Conservation (phyloP, 2,888 invertebrate species). For the Erebia palarica region DNA sequence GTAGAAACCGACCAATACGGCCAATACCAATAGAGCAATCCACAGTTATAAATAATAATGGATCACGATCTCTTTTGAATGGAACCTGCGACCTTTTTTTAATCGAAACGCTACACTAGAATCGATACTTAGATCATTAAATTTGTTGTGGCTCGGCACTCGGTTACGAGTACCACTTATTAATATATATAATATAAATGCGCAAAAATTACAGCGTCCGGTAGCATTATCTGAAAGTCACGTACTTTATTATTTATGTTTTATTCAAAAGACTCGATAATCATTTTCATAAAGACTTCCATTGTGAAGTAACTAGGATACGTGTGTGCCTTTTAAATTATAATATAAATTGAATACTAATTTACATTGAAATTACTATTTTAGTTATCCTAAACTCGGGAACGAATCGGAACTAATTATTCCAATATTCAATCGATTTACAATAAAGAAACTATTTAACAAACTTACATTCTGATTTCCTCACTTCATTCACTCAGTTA, state of each 20-base stretch:
- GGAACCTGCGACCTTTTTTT: too few relatives aligned
- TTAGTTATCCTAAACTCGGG: constrained; percentile 15
- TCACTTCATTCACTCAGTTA: background rate
- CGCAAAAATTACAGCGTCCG: constrained; percentile 20
- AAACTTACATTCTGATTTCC: too few relatives aligned
- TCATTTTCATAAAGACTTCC: constrained; percentile 1
- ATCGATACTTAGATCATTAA: background rate
- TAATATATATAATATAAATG: too few relatives aligned
- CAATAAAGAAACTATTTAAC: constrained; percentile 37
- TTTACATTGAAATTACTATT: constrained; percentile 23
- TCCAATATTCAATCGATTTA: constrained; percentile 25
- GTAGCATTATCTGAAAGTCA: constrained; percentile 21
- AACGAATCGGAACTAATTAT: constrained; percentile 17
- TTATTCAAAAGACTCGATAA: constrained; percentile 11
- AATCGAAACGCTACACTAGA: too few relatives aligned
- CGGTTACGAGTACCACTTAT: background rate
- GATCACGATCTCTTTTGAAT: too few relatives aligned
- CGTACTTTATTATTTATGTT: constrained; percentile 17
- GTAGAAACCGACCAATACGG: too few relatives aligned
- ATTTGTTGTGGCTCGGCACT: background rate
- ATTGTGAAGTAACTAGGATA: constrained; percentile 5
- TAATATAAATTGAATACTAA: constrained; percentile 17
- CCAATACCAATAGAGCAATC: too few relatives aligned
- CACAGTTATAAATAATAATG: too few relatives aligned
- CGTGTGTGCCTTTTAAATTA: background rate